Percentiles rank a stretch among this genome's conserved stretches.
These are phyloP conservation scores for Drosophila mojavensis DNA, from an alignment of 1,140 invertebrate species.

Conservation along the genomic window DNA sequence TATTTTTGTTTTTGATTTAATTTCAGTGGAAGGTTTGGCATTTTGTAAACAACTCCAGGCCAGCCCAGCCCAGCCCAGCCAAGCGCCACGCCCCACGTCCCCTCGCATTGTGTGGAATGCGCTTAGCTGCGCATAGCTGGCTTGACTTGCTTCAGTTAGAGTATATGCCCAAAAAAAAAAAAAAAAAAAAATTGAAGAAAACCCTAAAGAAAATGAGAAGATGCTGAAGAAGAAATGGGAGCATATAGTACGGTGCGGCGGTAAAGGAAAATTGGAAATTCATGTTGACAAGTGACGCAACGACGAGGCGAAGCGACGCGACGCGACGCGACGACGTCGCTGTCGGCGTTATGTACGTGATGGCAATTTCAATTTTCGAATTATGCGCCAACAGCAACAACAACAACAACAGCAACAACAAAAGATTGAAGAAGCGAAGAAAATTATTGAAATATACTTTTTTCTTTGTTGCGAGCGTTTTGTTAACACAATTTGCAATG, in stretches of 20 bases:
- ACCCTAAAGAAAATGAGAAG: slow-evolving; percentile 1
- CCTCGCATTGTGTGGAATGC: background rate
- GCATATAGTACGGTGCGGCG: slow-evolving; percentile 29
- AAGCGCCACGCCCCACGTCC: background rate
- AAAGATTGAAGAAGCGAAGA: background rate
- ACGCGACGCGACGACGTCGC: slow-evolving; percentile 26
- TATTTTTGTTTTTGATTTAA: background rate
- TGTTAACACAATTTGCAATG: slow-evolving; percentile 32
- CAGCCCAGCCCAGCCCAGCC: too few species aligned
- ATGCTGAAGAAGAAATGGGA: slow-evolving; percentile 11
- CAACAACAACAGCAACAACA: background rate
- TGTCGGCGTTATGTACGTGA: slow-evolving; percentile 69
- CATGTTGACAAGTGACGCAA: slow-evolving; percentile 73
- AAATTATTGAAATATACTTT: slow-evolving; percentile 69
- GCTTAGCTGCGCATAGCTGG: background rate
- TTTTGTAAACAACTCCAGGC: too few species aligned
- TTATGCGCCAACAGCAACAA: slow-evolving; percentile 38
- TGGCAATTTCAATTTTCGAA: slow-evolving; percentile 74
- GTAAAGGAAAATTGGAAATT: slow-evolving; percentile 73
- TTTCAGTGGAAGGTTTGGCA: background rate
- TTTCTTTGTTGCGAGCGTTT: slow-evolving; percentile 30
- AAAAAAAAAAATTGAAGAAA: background rate
- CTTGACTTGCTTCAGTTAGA: background rate
- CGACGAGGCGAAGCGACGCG: slow-evolving; percentile 2
- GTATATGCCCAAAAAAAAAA: background rate